A percentile compares a stretch with the other conserved stretches of the same genome.
Conservation (phyloP, 2,113 vertebrate species). For the Megaceryle maxima region DNA sequence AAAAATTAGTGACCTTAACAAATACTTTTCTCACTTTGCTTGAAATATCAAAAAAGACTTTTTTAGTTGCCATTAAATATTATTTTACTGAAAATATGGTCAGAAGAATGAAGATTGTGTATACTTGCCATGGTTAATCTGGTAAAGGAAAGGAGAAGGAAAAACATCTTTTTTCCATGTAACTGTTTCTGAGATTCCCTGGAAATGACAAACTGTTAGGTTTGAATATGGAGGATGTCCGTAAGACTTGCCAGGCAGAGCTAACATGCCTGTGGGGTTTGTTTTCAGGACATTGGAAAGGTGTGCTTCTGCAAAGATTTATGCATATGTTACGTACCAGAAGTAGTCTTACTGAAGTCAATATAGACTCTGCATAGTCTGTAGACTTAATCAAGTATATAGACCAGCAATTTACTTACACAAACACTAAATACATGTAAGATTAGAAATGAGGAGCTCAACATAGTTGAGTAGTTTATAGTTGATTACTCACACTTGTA, state of each 20-base stretch:
- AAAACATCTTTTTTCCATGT: background rate
- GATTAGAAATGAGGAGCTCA: background rate
- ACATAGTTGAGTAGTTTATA: background rate
- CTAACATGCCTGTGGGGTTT: background rate
- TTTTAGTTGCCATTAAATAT: background rate
- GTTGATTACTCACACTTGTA: background rate
- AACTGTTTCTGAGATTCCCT: background rate
- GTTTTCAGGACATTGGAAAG: background rate
- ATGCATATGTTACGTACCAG: background rate
- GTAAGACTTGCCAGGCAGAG: background rate
- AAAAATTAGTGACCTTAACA: background rate
- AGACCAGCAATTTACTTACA: background rate
- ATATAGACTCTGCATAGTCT: background rate
- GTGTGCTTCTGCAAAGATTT: background rate
- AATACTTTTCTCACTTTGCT: background rate
- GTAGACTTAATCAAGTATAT: background rate
- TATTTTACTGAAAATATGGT: background rate
- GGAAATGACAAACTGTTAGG: background rate
- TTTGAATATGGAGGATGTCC: background rate
- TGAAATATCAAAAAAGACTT: background rate
- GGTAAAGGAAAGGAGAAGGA: background rate
- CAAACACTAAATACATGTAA: background rate
- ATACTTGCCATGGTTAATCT: background rate
- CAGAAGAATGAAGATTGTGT: background rate
- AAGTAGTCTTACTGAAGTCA: background rate